A percentile compares a stretch with the other conserved stretches of the same genome.
phyloP scores from a whole-genome alignment of 1,140 invertebrate species.

The Bombus cullumanus region DNA sequence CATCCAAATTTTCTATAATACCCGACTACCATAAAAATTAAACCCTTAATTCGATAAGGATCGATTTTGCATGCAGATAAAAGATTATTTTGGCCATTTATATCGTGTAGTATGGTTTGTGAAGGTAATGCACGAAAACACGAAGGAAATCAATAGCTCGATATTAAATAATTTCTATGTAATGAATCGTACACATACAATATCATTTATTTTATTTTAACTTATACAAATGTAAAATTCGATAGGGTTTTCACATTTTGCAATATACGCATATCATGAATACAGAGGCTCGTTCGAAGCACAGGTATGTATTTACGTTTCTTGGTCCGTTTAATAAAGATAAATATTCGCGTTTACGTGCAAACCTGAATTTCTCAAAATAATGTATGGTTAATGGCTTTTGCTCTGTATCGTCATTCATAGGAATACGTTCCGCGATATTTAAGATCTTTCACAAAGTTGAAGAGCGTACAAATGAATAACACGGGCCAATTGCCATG shows the following conservation, averaged over 20 bases:
- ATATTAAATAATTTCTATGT: not conserved
- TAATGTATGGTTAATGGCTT: not conserved
- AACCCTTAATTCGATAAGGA: not conserved
- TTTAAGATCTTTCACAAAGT: conserved; percentile 57
- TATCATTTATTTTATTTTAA: too few relatives aligned
- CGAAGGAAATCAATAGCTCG: not conserved
- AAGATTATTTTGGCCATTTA: not conserved
- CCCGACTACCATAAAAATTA: not conserved
- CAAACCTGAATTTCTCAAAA: not conserved
- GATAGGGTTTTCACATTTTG: not conserved
- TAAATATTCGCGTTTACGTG: not conserved
- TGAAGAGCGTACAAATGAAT: conserved; percentile 50
- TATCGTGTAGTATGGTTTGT: not conserved
- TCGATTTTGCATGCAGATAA: not conserved
- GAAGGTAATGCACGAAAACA: not conserved
- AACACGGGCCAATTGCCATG: conserved; percentile 57
- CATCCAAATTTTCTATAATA: conserved; percentile 11
- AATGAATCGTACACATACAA: not conserved
- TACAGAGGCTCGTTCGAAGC: not conserved
- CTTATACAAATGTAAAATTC: not conserved
- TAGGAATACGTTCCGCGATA: conserved; percentile 45
- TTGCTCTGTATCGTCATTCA: not conserved
- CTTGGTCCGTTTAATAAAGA: not conserved
- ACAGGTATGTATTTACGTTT: not conserved
- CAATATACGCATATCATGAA: not conserved